These are phyloP conservation scores for Sphaerophoria rueppellii DNA, from an alignment of 2,888 invertebrate genomes.

Conservation along the genomic window DNA sequence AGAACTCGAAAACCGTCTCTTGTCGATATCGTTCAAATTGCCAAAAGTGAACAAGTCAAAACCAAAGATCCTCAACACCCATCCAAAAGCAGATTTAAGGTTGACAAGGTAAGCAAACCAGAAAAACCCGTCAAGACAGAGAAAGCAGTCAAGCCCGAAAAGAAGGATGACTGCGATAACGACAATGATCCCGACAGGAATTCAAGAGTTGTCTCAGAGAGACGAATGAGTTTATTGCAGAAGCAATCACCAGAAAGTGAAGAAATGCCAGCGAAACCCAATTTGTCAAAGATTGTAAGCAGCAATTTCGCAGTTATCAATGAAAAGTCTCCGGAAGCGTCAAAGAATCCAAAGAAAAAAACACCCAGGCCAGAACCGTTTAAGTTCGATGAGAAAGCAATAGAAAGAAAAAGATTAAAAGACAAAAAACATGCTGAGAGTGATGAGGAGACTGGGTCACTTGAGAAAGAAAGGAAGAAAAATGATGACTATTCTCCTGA, in stretches of 20 bases:
- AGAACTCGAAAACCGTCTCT: conserved; percentile 80
- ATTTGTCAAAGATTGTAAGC: conserved; percentile 68
- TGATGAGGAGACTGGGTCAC: conserved; percentile 33
- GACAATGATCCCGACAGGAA: conserved; percentile 80
- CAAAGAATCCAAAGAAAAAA: conserved; percentile 66
- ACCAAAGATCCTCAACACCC: conserved; percentile 77
- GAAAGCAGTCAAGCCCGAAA: conserved; percentile 50
- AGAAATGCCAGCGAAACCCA: conserved; percentile 31
- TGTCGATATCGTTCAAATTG: conserved; percentile 81
- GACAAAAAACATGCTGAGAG: conserved; percentile 60
- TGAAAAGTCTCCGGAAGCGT: conserved; percentile 82
- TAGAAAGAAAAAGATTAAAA: conserved; percentile 72
- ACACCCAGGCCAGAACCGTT: conserved; percentile 78
- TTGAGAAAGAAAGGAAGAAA: background rate
- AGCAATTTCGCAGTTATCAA: conserved; percentile 82
- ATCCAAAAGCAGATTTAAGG: conserved; percentile 77
- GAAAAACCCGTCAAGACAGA: conserved; percentile 29
- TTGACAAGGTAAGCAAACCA: conserved; percentile 75
- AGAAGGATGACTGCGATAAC: conserved; percentile 62
- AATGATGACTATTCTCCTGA: background rate
- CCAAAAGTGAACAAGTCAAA: conserved; percentile 78
- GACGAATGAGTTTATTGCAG: conserved; percentile 79
- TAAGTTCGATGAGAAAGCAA: conserved; percentile 78
- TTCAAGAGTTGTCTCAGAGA: conserved; percentile 79
- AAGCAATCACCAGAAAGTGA: conserved; percentile 76